Evolutionary conservation across 2,888 invertebrate species (phyloP), one percentile per base, ranked within the genome.

Genomic region (Metellina segmentata): DNA sequence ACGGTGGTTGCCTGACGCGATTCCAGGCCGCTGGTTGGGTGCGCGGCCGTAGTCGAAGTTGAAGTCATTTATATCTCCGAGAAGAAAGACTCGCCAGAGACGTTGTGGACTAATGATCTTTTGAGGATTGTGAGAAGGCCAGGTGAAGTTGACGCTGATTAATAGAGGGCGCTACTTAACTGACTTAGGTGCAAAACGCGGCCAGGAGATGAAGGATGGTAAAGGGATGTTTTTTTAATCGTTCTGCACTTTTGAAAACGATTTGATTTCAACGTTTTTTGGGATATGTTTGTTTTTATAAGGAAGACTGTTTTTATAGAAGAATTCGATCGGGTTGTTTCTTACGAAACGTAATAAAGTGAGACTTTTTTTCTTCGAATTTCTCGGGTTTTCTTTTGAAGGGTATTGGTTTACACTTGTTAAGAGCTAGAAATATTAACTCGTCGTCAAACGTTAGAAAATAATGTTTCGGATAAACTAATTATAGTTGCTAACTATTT

Each of bases 101-200:
- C 48, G 78, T 78, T 61, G 78, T 19, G 85, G 83, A 85, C 89
- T 90, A 90, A 90, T 90, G 89, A 90, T 90, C 89, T 83, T 85
- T 90, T 83, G 89, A 90, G 89, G 89, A 90, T 90, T 90, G 89
- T 90, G 89, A 90, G 83, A 53, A 78, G 79, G 61, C 83, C 89
- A 90, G 89, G 89, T 90, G 89, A 90, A 85, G 89, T 90, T 90
- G 89, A 90, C 89, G 89, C 89, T 85, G 89, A 90, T 90, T 90
- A 90, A 90, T 90, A 90, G 89, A 70, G 77, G 89, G 89, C 89
- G 89, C 89, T 90, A 79, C 85, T 85, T 89, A 89, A 61, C 89
- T 61, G 70, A 79, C 70, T 71, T 70, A 90, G 89, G 89, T 90
- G 89, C 89, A 90, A 90, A 90, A 78, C 85, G 88, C 72, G 20